Percentiles rank a stretch among this genome's conserved stretches.
phyloP scores from a whole-genome alignment of 2,113 vertebrate species.

The Turnix velox region DNA sequence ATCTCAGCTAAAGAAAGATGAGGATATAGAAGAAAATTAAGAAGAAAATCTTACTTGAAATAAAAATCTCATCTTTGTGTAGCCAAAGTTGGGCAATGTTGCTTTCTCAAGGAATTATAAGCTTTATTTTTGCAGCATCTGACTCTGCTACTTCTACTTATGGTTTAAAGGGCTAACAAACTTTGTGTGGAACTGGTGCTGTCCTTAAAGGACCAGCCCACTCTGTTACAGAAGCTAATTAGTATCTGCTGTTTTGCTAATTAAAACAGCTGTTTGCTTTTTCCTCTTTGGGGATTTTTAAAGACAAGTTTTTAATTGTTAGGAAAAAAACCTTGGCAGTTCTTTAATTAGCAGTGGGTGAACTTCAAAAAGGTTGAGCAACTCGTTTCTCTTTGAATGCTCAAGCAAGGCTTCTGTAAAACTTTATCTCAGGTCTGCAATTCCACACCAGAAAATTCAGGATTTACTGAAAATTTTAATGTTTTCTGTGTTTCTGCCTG shows the following conservation, averaged over 20 bases:
- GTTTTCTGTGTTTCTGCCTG: background rate
- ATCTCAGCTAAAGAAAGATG: background rate
- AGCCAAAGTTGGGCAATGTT: background rate
- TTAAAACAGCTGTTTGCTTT: constrained; percentile 62
- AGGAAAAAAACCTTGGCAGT: constrained; percentile 61
- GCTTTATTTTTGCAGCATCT: background rate
- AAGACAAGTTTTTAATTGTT: constrained; percentile 64
- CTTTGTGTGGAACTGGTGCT: background rate
- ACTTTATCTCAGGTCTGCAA: background rate
- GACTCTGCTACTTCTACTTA: background rate
- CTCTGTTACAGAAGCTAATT: constrained; percentile 61
- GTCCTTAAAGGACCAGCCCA: constrained; percentile 54
- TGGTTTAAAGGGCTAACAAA: background rate
- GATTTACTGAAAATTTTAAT: background rate
- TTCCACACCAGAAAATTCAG: background rate
- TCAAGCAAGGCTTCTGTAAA: constrained; percentile 16
- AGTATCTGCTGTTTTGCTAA: constrained; percentile 67
- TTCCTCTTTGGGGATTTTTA: constrained; percentile 61
- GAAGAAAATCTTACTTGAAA: background rate
- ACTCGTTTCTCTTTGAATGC: constrained; percentile 38
- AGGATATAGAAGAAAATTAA: background rate
- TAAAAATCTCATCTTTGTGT: background rate
- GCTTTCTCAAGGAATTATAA: background rate
- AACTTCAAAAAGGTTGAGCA: constrained; percentile 54
- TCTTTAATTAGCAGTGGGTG: constrained; percentile 61